phyloP scores from a whole-genome alignment of 2,888 invertebrate species.

The Apodemia mormo region DNA sequence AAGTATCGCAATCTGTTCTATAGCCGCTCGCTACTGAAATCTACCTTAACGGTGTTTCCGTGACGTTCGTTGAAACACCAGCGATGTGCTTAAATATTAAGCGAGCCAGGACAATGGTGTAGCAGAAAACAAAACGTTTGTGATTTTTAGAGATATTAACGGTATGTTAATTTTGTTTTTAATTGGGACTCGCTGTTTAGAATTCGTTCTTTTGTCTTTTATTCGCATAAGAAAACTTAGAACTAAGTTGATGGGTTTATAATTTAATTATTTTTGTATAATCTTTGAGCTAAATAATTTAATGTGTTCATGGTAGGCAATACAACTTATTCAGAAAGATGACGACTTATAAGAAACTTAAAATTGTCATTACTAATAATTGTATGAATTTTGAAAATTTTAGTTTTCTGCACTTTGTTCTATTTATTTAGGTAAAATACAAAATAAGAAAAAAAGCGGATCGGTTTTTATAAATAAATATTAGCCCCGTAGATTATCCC shows the following conservation, averaged over 20 bases:
- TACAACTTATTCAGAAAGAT: too few relatives aligned
- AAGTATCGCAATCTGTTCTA: not conserved
- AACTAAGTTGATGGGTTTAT: not conserved
- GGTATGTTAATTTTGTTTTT: conserved; percentile 19
- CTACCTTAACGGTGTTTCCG: not conserved
- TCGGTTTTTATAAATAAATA: too few relatives aligned
- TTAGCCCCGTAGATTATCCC: too few relatives aligned
- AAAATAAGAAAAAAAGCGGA: too few relatives aligned
- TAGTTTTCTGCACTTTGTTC: too few relatives aligned
- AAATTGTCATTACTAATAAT: too few relatives aligned
- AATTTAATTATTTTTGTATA: not conserved
- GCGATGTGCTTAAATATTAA: conserved; percentile 14
- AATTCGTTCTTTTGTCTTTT: conserved; percentile 13
- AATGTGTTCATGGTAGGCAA: too few relatives aligned
- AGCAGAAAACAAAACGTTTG: conserved; percentile 13
- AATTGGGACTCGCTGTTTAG: conserved; percentile 12
- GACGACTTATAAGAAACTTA: too few relatives aligned
- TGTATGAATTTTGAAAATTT: too few relatives aligned
- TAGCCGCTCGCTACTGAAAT: not conserved
- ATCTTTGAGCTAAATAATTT: too few relatives aligned
- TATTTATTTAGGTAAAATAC: too few relatives aligned
- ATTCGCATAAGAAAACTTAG: not conserved
- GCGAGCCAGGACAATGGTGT: conserved; percentile 13
- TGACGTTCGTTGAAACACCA: not conserved
- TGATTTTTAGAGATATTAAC: conserved; percentile 12